These are phyloP conservation scores for Candoia aspera DNA, from an alignment of 2,113 vertebrate species.

Conservation along the genomic window DNA sequence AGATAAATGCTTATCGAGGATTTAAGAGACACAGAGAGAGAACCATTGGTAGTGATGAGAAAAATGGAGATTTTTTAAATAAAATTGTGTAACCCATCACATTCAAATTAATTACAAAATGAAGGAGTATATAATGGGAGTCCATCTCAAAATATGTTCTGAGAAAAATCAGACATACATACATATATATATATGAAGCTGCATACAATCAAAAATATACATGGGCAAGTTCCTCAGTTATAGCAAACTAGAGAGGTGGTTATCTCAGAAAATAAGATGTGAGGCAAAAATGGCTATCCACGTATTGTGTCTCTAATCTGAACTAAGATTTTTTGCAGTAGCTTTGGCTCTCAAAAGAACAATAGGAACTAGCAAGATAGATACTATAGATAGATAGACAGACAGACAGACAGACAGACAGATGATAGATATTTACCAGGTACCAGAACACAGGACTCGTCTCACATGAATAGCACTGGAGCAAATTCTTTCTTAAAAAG, in stretches of 20 bases:
- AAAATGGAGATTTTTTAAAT: background rate
- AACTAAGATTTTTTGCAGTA: background rate
- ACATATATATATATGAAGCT: background rate
- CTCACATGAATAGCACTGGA: background rate
- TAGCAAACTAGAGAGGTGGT: background rate
- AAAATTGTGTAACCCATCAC: background rate
- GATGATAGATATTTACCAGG: background rate
- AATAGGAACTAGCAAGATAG: background rate
- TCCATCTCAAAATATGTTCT: background rate
- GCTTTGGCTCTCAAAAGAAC: background rate
- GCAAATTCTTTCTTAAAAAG: background rate
- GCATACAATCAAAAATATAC: background rate
- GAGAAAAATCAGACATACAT: background rate
- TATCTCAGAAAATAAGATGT: background rate
- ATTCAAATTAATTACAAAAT: background rate
- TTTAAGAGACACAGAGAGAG: no score
- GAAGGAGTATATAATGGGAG: background rate
- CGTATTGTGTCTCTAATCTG: background rate
- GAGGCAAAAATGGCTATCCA: background rate
- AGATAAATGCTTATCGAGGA: no score
- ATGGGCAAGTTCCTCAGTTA: background rate
- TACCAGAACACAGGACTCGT: background rate
- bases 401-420: no score
- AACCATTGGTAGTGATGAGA: background rate
- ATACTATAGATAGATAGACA: no score